phyloP scores from a whole-genome alignment of 2,888 invertebrate genomes.

The Mythimna pallens region DNA sequence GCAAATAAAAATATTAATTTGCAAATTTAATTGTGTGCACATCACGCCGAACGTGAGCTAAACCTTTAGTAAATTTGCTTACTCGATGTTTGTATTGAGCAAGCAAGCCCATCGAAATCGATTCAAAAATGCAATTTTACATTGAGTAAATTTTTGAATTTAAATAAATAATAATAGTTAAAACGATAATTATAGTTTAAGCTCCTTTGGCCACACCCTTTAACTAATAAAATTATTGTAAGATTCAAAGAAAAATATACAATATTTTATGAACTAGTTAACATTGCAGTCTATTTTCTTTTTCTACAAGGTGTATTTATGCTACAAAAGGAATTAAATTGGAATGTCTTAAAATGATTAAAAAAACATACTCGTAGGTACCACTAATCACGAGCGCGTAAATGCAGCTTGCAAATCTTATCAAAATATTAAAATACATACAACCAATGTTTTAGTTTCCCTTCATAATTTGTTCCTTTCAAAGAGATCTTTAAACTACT shows the following conservation, averaged over 20 bases:
- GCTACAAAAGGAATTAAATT: constrained; percentile 33
- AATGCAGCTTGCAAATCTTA: constrained; percentile 52
- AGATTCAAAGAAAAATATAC: constrained; percentile 1
- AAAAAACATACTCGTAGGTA: constrained; percentile 32
- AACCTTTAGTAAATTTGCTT: background rate
- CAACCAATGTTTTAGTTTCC: constrained; percentile 52
- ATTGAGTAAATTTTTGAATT: no score
- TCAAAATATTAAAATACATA: constrained; percentile 48
- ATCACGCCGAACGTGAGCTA: background rate
- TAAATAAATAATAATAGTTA: no score
- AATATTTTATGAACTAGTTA: constrained; percentile 16
- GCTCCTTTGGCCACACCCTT: constrained; percentile 7
- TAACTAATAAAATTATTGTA: constrained; percentile 3
- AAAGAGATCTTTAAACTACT: constrained; percentile 62
- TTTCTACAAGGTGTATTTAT: constrained; percentile 20
- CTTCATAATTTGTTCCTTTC: constrained; percentile 56
- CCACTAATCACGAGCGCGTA: constrained; percentile 49
- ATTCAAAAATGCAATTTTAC: background rate
- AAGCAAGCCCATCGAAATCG: background rate
- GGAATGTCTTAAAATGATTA: constrained; percentile 55
- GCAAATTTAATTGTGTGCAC: background rate
- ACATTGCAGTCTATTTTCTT: constrained; percentile 15
- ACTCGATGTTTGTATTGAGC: background rate
- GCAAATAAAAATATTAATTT: background rate
- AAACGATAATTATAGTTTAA: no score